Evolutionary conservation across 2,888 invertebrate genomes (phyloP).

Genomic region (Antheraea assamensis): DNA sequence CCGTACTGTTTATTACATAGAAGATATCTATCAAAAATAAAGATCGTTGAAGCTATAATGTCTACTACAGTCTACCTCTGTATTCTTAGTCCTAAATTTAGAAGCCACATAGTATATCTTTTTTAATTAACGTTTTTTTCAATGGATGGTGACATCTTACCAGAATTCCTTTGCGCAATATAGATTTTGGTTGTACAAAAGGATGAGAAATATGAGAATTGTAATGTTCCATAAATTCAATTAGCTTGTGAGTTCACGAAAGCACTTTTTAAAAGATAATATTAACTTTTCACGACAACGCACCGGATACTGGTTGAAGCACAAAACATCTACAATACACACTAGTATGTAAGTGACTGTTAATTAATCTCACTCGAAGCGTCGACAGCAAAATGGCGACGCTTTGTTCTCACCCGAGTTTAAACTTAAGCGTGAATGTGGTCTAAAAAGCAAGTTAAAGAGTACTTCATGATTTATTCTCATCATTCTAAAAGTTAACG

Average conservation of each 20-base stretch:
- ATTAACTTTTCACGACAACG: conserved; percentile 5
- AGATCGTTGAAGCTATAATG: no score
- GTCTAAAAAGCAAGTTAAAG: neutral
- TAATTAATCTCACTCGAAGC: conserved; percentile 68
- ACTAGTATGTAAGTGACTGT: conserved; percentile 44
- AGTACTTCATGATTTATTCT: neutral
- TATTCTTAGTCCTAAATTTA: neutral
- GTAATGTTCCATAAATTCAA: neutral
- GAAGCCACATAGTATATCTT: neutral
- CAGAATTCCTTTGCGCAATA: neutral
- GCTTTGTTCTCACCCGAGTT: conserved; percentile 56
- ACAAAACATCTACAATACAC: conserved; percentile 55
- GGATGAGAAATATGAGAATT: no score
- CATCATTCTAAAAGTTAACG: no score
- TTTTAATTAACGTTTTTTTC: conserved; percentile 1
- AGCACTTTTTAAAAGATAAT: neutral
- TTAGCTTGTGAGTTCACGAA: neutral
- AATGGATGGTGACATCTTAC: neutral
- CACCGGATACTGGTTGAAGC: conserved; percentile 47
- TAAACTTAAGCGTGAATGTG: conserved; percentile 28
- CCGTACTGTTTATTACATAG: no score
- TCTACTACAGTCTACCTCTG: no score
- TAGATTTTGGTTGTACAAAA: no score
- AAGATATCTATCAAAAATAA: no score
- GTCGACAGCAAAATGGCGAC: conserved; percentile 56